A percentile compares a stretch with the other conserved stretches of the same genome.
Conservation (phyloP, 1,140 invertebrate genomes). For the Conus betulinus region DNA sequence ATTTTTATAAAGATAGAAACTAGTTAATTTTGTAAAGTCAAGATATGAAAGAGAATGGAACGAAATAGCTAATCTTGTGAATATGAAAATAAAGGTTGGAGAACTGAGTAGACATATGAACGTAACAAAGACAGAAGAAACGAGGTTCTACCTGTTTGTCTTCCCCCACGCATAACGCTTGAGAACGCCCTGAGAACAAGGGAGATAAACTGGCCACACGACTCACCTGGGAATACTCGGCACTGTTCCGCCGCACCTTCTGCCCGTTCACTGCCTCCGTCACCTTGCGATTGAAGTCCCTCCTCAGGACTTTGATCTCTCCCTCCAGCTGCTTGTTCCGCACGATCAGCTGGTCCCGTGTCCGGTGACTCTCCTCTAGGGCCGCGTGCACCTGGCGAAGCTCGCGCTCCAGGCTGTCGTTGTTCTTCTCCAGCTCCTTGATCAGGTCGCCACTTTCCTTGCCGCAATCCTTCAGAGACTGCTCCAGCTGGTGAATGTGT, state of each 20-base stretch:
- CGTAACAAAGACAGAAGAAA: too few species aligned
- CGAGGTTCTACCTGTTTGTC: not conserved
- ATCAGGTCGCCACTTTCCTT: slow-evolving; percentile 50
- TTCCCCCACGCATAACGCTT: not conserved
- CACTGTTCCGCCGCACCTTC: slow-evolving; percentile 35
- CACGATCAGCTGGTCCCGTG: slow-evolving; percentile 55
- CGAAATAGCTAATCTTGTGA: too few species aligned
- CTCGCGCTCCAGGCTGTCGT: slow-evolving; percentile 63
- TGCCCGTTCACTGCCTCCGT: slow-evolving; percentile 60
- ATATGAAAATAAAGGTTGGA: too few species aligned
- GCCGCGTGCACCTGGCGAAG: slow-evolving; percentile 60
- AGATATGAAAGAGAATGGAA: too few species aligned
- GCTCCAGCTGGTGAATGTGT: slow-evolving; percentile 56
- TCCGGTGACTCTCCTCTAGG: slow-evolving; percentile 64
- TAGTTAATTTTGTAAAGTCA: too few species aligned
- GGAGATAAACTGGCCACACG: not conserved
- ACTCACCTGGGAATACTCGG: slow-evolving; percentile 43
- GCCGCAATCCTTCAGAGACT: slow-evolving; percentile 53
- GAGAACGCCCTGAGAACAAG: not conserved
- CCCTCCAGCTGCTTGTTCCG: slow-evolving; percentile 65
- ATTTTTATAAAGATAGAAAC: too few species aligned
- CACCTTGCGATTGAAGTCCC: slow-evolving; percentile 63
- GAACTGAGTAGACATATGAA: too few species aligned
- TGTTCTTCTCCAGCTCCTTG: slow-evolving; percentile 59
- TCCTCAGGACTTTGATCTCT: slow-evolving; percentile 63